Evolutionary conservation across 2,113 vertebrate species (phyloP).

Genomic region (Lepidothrix coronata): DNA sequence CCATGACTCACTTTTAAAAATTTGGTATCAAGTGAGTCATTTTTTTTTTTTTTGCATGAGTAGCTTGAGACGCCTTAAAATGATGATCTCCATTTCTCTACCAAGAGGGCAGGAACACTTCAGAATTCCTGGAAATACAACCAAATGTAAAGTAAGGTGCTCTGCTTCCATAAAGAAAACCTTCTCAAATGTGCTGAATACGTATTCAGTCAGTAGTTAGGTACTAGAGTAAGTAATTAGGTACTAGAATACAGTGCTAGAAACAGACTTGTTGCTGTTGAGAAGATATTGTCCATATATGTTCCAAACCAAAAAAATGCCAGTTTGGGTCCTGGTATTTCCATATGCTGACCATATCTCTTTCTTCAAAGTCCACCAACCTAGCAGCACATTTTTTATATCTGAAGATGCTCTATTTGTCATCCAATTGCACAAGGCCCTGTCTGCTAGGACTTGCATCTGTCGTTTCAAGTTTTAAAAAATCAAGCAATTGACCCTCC

Average conservation of each 20-base stretch:
- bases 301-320: neutral
- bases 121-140: neutral
- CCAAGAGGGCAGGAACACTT: neutral
- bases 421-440: neutral
- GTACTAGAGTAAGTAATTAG: neutral
- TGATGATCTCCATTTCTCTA: neutral
- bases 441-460: neutral
- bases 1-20: slow-evolving; percentile 57
- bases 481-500: neutral
- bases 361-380: neutral
- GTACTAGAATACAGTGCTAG: neutral
- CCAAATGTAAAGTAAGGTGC: neutral
- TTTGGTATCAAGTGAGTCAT: slow-evolving; percentile 38
- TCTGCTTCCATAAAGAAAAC: neutral
- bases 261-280: neutral
- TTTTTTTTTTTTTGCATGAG: neutral
- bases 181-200: neutral
- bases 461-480: neutral
- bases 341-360: neutral
- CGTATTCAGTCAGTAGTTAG: neutral
- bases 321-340: neutral
- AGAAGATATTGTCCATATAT: neutral
- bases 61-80: slow-evolving; percentile 3
- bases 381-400: neutral
- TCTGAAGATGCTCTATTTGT: neutral